phyloP scores from a whole-genome alignment of 2,888 invertebrate species.

The Crioceris asparagi region DNA sequence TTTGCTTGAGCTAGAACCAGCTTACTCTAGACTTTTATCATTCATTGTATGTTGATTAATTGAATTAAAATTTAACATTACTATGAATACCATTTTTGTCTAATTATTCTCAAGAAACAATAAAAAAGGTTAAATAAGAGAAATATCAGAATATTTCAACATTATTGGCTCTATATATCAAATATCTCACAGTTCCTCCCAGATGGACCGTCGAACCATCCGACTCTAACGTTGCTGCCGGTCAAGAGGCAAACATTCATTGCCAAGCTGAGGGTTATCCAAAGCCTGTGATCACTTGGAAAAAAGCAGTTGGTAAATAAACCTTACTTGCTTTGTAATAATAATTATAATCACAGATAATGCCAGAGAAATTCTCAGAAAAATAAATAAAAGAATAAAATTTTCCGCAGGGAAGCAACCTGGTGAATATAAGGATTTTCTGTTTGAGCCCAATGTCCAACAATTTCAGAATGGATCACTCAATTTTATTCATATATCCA shows the following conservation, averaged over 20 bases:
- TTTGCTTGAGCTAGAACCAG: too few relatives aligned
- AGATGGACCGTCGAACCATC: conserved; percentile 80
- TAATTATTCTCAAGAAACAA: too few relatives aligned
- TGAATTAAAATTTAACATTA: too few relatives aligned
- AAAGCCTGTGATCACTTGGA: conserved; percentile 79
- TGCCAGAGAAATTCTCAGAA: not conserved
- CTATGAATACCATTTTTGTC: too few relatives aligned
- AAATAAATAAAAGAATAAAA: too few relatives aligned
- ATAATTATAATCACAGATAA: not conserved
- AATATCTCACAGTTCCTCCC: conserved; percentile 71
- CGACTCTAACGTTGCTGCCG: conserved; percentile 72
- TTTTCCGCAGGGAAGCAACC: conserved; percentile 46
- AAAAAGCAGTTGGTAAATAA: conserved; percentile 70
- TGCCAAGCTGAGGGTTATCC: conserved; percentile 91
- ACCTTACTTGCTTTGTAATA: not conserved
- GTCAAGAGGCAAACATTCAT: conserved; percentile 72
- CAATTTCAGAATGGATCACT: conserved; percentile 75
- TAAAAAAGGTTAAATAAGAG: too few relatives aligned
- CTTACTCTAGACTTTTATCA: too few relatives aligned
- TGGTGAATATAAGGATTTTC: conserved; percentile 74
- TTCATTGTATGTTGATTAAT: too few relatives aligned
- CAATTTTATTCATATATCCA: conserved; percentile 70
- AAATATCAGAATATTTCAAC: too few relatives aligned
- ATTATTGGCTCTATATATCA: too few relatives aligned
- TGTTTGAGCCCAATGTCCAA: conserved; percentile 67